phyloP scores from a whole-genome alignment of 2,888 invertebrate genomes.

The Siphonodentalium dalli region DNA sequence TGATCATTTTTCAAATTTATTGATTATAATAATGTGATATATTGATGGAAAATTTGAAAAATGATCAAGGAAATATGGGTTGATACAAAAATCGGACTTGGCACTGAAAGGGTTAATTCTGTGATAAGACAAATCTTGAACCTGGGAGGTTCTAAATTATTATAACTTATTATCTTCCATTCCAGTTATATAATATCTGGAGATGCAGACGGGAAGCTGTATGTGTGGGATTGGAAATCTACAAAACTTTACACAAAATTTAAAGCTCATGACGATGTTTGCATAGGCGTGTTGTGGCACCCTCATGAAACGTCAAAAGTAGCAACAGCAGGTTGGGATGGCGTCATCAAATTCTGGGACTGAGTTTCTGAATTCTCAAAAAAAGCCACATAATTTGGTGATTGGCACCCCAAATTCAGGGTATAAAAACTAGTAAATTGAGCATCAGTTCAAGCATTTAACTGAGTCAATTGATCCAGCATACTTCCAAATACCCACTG shows the following conservation, averaged over 20 bases:
- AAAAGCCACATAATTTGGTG: background rate
- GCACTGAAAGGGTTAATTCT: too few relatives aligned
- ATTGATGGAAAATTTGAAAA: background rate
- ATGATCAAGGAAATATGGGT: background rate
- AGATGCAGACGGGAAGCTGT: slow-evolving; percentile 98
- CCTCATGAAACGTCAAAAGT: slow-evolving; percentile 98
- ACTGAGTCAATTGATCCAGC: too few relatives aligned
- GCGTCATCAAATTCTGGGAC: slow-evolving; percentile 98
- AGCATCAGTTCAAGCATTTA: too few relatives aligned
- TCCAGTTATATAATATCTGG: slow-evolving; percentile 93
- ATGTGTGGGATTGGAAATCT: slow-evolving; percentile 99
- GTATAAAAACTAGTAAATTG: too few relatives aligned
- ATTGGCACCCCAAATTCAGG: too few relatives aligned
- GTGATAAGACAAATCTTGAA: background rate
- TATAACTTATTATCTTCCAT: slow-evolving; percentile 51
- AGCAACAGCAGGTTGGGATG: slow-evolving; percentile 99
- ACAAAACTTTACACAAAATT: slow-evolving; percentile 98
- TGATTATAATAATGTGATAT: too few relatives aligned
- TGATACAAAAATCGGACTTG: too few relatives aligned
- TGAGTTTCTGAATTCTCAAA: slow-evolving; percentile 66
- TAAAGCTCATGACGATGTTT: slow-evolving; percentile 99
- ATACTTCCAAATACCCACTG: too few relatives aligned
- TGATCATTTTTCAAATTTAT: too few relatives aligned
- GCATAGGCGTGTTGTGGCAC: slow-evolving; percentile 95
- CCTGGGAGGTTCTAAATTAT: background rate